phyloP scores from a whole-genome alignment of 2,888 invertebrate species.

The Drosophila koepferae region DNA sequence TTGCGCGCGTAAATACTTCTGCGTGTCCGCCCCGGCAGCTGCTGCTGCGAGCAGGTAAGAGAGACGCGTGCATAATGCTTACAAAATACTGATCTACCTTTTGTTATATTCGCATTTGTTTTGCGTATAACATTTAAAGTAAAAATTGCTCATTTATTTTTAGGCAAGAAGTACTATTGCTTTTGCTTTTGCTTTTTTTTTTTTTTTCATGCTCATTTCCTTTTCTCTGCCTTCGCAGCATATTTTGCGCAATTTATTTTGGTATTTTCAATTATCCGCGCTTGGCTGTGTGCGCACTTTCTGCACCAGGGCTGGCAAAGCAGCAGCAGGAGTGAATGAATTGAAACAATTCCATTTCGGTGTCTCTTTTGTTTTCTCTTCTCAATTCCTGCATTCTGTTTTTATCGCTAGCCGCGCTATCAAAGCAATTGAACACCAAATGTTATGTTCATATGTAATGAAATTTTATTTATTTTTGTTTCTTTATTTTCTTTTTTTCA shows the following conservation, averaged over 20 bases:
- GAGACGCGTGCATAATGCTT: constrained; percentile 60
- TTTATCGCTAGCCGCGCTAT: constrained; percentile 21
- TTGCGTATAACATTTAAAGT: constrained; percentile 28
- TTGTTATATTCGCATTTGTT: constrained; percentile 26
- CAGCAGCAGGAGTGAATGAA: constrained; percentile 1
- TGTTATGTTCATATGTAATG: constrained; percentile 13
- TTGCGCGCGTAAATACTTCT: constrained; percentile 74
- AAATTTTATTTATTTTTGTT: constrained; percentile 10
- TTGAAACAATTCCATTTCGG: constrained; percentile 17
- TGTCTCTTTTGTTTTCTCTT: constrained; percentile 20
- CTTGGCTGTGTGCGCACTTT: constrained; percentile 40
- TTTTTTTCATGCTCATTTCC: constrained; percentile 4
- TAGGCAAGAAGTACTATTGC: constrained; percentile 48
- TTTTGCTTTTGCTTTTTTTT: constrained; percentile 17
- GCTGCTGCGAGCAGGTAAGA: constrained; percentile 65
- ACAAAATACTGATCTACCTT: constrained; percentile 7
- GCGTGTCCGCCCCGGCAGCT: constrained; percentile 61
- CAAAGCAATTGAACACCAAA: constrained; percentile 17
- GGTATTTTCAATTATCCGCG: constrained; percentile 69
- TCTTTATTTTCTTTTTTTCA: constrained; percentile 19
- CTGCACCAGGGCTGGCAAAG: constrained; percentile 56
- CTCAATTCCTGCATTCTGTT: constrained; percentile 31
- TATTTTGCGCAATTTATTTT: constrained; percentile 67
- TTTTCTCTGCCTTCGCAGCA: constrained; percentile 20
- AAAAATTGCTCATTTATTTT: constrained; percentile 64